These are phyloP conservation scores for Oxycera nigricornis DNA, from an alignment of 2,888 invertebrate genomes.

Conservation along the genomic window DNA sequence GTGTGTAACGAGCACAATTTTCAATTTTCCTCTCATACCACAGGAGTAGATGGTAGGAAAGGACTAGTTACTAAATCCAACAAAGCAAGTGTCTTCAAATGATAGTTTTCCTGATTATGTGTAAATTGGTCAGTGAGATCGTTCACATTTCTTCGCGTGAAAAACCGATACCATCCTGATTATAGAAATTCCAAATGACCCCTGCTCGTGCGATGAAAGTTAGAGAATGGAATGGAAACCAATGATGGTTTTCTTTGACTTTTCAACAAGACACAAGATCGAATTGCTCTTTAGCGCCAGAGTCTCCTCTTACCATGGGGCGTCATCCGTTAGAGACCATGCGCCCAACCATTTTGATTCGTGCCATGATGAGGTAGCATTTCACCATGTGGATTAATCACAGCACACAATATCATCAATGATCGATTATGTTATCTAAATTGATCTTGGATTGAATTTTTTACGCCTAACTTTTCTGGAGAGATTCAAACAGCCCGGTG, in stretches of 20 bases:
- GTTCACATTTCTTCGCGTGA: no score
- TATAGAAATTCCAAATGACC: background rate
- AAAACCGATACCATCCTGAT: background rate
- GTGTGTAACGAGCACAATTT: no score
- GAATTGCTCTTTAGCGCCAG: slow-evolving; percentile 17
- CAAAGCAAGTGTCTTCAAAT: no score
- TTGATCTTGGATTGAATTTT: slow-evolving; percentile 36
- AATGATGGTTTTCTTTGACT: background rate
- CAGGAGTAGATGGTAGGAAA: no score
- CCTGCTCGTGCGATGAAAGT: background rate
- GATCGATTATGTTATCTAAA: slow-evolving; percentile 41
- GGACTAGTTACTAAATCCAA: no score
- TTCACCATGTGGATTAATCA: slow-evolving; percentile 37
- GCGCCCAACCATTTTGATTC: slow-evolving; percentile 29
- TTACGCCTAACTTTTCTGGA: slow-evolving; percentile 11
- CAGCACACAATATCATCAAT: slow-evolving; percentile 22
- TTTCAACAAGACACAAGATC: slow-evolving; percentile 17
- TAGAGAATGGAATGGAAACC: background rate
- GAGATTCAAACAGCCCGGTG: background rate
- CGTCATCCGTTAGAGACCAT: background rate
- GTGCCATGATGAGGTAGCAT: slow-evolving; percentile 39
- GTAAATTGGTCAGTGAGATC: no score
- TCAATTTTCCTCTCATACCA: no score
- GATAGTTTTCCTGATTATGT: no score
- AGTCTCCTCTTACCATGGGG: background rate